Conservation (phyloP, 2,888 invertebrate genomes). For the Dioctria rufipes region DNA sequence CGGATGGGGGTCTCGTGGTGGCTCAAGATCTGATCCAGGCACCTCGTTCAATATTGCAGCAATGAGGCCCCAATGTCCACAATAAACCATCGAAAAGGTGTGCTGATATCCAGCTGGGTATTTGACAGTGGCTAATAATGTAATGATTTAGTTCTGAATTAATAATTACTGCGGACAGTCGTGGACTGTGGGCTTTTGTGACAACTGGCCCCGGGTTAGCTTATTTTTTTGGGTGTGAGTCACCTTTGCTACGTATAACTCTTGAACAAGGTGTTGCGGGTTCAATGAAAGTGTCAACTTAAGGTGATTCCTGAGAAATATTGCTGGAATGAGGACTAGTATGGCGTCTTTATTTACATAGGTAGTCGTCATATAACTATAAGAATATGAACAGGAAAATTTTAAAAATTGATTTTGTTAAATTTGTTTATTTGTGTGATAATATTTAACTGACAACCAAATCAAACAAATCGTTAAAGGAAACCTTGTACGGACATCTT, state of each 20-base stretch:
- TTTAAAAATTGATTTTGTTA: too few species aligned
- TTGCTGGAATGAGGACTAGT: too few species aligned
- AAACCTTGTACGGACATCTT: too few species aligned
- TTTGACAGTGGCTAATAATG: slow-evolving; percentile 64
- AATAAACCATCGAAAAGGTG: slow-evolving; percentile 62
- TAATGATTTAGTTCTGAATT: slow-evolving; percentile 63
- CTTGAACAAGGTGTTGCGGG: neutral
- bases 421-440: too few species aligned
- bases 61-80: slow-evolving; percentile 51
- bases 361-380: too few species aligned
- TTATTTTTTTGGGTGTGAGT: slow-evolving; percentile 30
- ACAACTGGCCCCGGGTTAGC: slow-evolving; percentile 7
- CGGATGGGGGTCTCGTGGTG: slow-evolving; percentile 49
- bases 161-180: slow-evolving; percentile 63
- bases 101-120: slow-evolving; percentile 62
- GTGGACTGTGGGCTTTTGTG: slow-evolving; percentile 37
- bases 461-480: too few species aligned
- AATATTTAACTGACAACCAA: too few species aligned
- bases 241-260: slow-evolving; percentile 6
- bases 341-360: too few species aligned
- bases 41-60: slow-evolving; percentile 50
- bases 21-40: slow-evolving; percentile 19
- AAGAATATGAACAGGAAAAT: too few species aligned
- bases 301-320: neutral
- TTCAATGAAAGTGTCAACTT: slow-evolving; percentile 31